Base-by-base conservation (phyloP, 1,140 invertebrate species). In the Battus philenor region DNA sequence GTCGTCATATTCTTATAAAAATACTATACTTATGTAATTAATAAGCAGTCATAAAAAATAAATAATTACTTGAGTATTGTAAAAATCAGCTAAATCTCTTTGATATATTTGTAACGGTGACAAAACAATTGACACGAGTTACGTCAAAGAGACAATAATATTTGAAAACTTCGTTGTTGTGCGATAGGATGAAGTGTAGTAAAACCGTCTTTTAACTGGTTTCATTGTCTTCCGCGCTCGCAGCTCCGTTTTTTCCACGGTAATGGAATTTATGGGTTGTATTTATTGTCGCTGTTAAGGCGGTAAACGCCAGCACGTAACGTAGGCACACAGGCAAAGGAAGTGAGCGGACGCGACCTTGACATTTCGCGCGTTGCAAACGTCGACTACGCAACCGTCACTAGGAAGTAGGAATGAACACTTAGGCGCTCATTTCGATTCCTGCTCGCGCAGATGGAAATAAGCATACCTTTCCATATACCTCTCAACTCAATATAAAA, bases 291-390 rank as follows among this genome's bases (percentile, higher is more conserved):
- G 7, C 34, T 50, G 46, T 39, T 41, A 36, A 59, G 47, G 56
- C 55, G 51, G 47, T 56, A 57, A 56, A 50, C 45, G 52, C 51
- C 53, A 50, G 49, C 47, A 47, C 41, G n/a, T n/a, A 16, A 11
- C 34, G 12, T 18, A 11, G 10, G 34, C 9, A 16, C 38, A 13
- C 8, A 33, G 53, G 59, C 56, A 56, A 58, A 77, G 76, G 79
- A 83, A 83, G 76, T 83, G 74, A 83, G 59, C 68, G 78, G 65
- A 45, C 50, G 47, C 52, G 70, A 51, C 79, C 79, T 80, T 83
- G 79, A 80, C 79, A 80, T 83, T 80, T 78, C 66, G 68, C 64
- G 58, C 67, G 38, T 44, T 59, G 61, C 53, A 56, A 61, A 55
- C 56, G 56, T 59, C 59, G 39, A 62, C 50, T 54, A 33, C 32